Evolutionary conservation across 2,797 vertebrate genomes (phyloP).

Genomic region (Psittacula derbiana): DNA sequence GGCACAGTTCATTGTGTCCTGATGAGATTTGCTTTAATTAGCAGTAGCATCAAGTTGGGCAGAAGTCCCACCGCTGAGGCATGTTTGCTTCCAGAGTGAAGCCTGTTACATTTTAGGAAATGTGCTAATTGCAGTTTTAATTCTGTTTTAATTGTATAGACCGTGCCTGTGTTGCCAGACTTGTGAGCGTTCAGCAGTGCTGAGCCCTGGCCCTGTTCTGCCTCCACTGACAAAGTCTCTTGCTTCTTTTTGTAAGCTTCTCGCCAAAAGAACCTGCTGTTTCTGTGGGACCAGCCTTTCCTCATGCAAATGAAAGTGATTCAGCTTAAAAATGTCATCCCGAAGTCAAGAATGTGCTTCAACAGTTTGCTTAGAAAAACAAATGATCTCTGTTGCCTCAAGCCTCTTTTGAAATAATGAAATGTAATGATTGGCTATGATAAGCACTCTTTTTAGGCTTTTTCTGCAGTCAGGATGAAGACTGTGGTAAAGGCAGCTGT

Average conservation of each 20-base stretch:
- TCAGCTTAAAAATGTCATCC: background rate
- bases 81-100: background rate
- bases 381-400: background rate
- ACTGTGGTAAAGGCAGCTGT: background rate
- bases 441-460: background rate
- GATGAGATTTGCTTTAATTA: background rate
- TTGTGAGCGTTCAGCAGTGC: background rate
- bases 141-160: background rate
- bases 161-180: background rate
- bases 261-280: background rate
- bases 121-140: background rate
- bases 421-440: background rate
- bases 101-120: background rate
- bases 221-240: fast-evolving
- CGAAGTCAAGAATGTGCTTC: background rate
- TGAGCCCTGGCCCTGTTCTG: background rate
- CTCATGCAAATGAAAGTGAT: background rate
- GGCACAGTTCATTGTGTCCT: background rate
- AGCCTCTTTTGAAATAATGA: background rate
- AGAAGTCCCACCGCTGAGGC: background rate
- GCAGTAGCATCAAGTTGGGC: background rate
- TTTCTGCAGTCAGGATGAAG: background rate
- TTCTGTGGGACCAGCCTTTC: background rate
- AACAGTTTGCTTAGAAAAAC: background rate
- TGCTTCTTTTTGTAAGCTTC: background rate